phyloP scores from a whole-genome alignment of 2,113 vertebrate species.

The Megalops atlanticus region DNA sequence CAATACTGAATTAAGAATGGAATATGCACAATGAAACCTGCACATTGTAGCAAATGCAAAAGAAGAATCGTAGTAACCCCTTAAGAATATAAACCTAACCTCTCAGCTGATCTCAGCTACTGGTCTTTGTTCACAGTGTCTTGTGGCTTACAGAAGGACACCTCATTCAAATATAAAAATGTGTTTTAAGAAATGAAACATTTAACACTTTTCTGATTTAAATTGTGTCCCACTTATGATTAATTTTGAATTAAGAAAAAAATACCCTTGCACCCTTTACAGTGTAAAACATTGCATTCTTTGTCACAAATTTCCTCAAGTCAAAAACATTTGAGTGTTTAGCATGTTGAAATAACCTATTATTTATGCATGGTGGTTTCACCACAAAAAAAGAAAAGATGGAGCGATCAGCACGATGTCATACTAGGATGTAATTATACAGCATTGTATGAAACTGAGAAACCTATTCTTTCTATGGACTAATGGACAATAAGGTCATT shows the following conservation, averaged over 20 bases:
- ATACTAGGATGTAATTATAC: slow-evolving; percentile 73
- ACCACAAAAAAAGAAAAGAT: slow-evolving; percentile 68
- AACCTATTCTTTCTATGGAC: slow-evolving; percentile 86
- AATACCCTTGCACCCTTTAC: not conserved
- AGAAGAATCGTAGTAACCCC: too few relatives aligned
- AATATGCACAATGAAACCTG: too few relatives aligned
- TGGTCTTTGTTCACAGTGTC: slow-evolving; percentile 4
- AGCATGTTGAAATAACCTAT: slow-evolving; percentile 65
- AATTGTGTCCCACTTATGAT: not conserved
- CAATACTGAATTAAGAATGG: too few relatives aligned
- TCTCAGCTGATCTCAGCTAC: slow-evolving; percentile 13
- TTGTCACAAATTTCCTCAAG: slow-evolving; percentile 11
- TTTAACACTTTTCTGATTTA: not conserved
- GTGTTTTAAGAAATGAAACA: not conserved
- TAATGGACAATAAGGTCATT: slow-evolving; percentile 96
- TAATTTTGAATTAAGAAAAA: too few relatives aligned
- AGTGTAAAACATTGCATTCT: slow-evolving; percentile 5
- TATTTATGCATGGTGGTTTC: slow-evolving; percentile 67
- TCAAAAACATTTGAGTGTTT: slow-evolving; percentile 45
- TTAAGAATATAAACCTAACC: too few relatives aligned
- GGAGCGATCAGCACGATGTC: slow-evolving; percentile 72
- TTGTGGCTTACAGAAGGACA: too few relatives aligned
- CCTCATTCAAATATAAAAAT: too few relatives aligned
- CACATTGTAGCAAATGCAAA: too few relatives aligned
- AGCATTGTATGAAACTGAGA: slow-evolving; percentile 86